Percentiles rank a stretch among this genome's conserved stretches.
Evolutionary conservation across 2,113 vertebrate genomes (phyloP).

Genomic region (Suricata suricatta): DNA sequence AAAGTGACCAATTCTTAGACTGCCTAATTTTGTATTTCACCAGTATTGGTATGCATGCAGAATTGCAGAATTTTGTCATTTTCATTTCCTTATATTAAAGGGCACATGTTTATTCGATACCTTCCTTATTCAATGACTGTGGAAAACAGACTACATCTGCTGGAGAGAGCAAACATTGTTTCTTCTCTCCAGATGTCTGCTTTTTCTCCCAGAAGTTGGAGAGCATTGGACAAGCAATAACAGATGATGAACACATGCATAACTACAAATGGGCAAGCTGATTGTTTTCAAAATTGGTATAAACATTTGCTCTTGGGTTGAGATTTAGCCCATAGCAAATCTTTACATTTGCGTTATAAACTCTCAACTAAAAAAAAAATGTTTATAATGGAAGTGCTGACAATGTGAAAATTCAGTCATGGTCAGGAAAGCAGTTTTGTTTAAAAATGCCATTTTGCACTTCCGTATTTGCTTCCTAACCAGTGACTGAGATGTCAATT

Average conservation of each 20-base stretch:
- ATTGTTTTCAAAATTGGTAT: conserved; percentile 92
- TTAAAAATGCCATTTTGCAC: conserved; percentile 86
- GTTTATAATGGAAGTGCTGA: conserved; percentile 90
- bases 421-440: conserved; percentile 88
- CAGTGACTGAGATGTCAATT: conserved; percentile 77
- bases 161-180: conserved; percentile 82
- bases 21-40: background rate
- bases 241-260: conserved; percentile 91
- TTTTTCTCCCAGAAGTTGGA: conserved; percentile 90
- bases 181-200: conserved; percentile 89
- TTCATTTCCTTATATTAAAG: conserved; percentile 67
- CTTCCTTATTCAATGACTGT: conserved; percentile 79
- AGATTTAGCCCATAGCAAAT: conserved; percentile 91
- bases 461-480: conserved; percentile 86
- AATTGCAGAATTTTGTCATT: conserved; percentile 39
- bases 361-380: conserved; percentile 86
- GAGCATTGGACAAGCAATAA: conserved; percentile 91
- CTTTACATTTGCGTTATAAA: conserved; percentile 89
- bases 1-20: background rate
- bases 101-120: conserved; percentile 76
- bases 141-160: conserved; percentile 84
- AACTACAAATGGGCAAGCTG: conserved; percentile 91
- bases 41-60: background rate
- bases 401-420: conserved; percentile 88
- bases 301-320: conserved; percentile 92